Percentiles rank a stretch among this genome's conserved stretches.
These are phyloP conservation scores for Pardalotus punctatus DNA, from an alignment of 2,113 vertebrate species.

Conservation along the genomic window DNA sequence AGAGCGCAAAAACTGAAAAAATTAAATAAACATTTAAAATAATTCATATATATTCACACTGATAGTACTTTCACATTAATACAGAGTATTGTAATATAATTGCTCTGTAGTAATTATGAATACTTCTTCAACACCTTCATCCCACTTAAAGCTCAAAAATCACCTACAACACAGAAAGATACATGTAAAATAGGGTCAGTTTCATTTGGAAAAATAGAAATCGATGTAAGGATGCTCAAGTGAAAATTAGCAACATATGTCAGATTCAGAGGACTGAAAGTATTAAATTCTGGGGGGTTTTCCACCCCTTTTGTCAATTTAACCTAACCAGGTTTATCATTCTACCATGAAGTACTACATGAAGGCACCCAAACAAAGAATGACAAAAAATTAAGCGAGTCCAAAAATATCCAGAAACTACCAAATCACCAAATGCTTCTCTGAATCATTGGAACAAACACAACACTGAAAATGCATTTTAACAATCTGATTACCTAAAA, in stretches of 20 bases:
- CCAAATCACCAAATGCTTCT: neutral
- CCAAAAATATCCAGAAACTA: neutral
- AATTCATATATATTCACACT: neutral
- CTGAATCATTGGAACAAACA: neutral
- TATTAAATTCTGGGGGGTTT: neutral
- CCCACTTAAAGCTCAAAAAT: neutral
- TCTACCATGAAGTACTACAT: neutral
- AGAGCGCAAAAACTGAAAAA: neutral
- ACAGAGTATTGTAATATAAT: neutral
- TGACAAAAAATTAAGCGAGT: neutral
- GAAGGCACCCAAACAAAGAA: neutral
- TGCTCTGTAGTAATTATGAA: neutral
- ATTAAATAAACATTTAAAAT: neutral
- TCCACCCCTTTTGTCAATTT: neutral
- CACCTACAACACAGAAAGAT: neutral
- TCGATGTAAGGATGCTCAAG: neutral
- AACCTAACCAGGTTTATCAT: neutral
- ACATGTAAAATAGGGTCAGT: neutral
- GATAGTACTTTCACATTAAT: neutral
- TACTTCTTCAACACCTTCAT: neutral
- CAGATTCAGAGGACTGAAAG: neutral
- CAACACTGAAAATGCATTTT: accelerated
- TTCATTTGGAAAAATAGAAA: neutral
- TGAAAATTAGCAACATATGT: neutral
- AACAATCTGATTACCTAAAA: neutral